phyloP scores from a whole-genome alignment of 2,113 vertebrate species.

The Corvus moneduloides region DNA sequence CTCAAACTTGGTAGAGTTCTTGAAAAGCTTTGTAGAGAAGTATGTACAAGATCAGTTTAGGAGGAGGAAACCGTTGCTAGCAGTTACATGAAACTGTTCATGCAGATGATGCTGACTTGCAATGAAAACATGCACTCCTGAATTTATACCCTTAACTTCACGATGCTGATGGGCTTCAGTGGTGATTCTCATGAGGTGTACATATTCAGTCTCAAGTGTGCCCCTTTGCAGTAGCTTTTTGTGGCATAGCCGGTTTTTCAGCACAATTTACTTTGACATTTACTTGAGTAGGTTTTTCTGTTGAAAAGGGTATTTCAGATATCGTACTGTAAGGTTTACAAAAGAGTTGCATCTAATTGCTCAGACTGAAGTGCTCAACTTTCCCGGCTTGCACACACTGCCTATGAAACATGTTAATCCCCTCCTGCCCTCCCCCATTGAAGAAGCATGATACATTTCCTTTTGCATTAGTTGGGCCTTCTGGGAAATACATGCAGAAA shows the following conservation, averaged over 20 bases:
- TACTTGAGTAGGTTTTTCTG: neutral
- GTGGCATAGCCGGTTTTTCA: neutral
- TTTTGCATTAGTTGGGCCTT: conserved; percentile 51
- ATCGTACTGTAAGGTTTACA: neutral
- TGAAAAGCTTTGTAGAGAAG: neutral
- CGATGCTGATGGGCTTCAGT: neutral
- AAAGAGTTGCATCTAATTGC: conserved; percentile 23
- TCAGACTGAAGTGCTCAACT: neutral
- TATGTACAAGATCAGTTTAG: neutral
- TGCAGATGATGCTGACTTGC: neutral
- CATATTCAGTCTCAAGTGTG: neutral
- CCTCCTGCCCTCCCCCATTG: neutral
- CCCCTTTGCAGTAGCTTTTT: neutral
- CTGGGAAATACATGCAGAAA: conserved; percentile 65
- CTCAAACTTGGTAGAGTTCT: neutral
- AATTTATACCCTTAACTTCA: neutral
- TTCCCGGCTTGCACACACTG: neutral
- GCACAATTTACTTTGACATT: neutral
- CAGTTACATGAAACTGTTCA: neutral
- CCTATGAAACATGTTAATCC: conserved; percentile 25
- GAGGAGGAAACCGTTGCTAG: neutral
- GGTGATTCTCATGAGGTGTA: neutral
- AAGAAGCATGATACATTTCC: conserved; percentile 36
- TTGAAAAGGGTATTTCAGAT: conserved; percentile 33
- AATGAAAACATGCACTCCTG: neutral